phyloP scores from a whole-genome alignment of 2,888 invertebrate genomes.

The Amitus sp. region DNA sequence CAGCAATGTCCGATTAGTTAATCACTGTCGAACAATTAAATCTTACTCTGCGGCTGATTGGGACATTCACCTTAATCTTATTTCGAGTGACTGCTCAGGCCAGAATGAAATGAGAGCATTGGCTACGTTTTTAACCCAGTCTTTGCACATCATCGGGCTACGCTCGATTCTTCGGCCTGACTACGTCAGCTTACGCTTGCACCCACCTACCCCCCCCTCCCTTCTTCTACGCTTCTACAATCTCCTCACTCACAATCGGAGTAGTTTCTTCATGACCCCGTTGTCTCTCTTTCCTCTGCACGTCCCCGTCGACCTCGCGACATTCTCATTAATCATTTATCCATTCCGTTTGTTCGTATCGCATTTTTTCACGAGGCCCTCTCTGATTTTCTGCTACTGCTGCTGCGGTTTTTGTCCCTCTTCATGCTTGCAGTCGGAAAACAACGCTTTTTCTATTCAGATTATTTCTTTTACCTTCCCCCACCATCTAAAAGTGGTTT shows the following conservation, averaged over 20 bases:
- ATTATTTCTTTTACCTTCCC: no score
- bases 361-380: not conserved
- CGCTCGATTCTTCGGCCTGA: not conserved
- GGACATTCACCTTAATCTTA: no score
- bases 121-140: conserved; percentile 1
- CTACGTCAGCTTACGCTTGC: conserved; percentile 4
- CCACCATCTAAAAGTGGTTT: no score
- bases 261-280: conserved; percentile 6
- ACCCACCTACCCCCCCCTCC: no score
- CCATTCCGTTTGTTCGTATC: not conserved
- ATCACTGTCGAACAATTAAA: no score
- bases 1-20: no score
- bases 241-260: conserved; percentile 6
- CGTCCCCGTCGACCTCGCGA: conserved; percentile 1
- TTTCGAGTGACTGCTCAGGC: no score
- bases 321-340: conserved; percentile 1
- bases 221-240: not conserved
- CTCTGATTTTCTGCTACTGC: not conserved
- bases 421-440: no score
- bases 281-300: not conserved
- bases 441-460: no score
- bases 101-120: not conserved
- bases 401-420: no score
- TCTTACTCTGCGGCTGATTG: no score
- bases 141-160: conserved; percentile 4